These are phyloP conservation scores for Hoplias malabaricus DNA, from an alignment of 2,113 vertebrate genomes.

Conservation along the genomic window DNA sequence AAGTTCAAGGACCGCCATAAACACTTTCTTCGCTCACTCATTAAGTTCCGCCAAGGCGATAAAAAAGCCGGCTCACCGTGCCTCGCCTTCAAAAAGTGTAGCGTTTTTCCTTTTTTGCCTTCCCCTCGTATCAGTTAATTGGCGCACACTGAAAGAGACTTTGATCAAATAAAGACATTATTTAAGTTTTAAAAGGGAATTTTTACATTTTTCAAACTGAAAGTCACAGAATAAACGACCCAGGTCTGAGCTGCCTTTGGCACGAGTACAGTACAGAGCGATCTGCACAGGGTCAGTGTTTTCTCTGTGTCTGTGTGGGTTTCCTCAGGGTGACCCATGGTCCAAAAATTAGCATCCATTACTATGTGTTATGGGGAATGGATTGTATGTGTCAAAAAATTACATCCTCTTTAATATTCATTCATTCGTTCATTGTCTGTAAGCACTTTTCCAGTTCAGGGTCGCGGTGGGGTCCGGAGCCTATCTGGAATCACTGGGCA, in stretches of 20 bases:
- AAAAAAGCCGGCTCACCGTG: slow-evolving; percentile 12
- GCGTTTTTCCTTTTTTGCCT: slow-evolving; percentile 19
- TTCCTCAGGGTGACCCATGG: too few relatives aligned
- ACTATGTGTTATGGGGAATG: too few relatives aligned
- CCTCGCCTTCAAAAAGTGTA: slow-evolving; percentile 3
- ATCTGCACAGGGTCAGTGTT: too few relatives aligned
- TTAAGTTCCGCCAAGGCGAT: slow-evolving; percentile 44
- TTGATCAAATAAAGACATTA: slow-evolving; percentile 16
- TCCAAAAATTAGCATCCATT: too few relatives aligned
- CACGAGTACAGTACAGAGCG: background rate
- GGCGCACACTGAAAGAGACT: slow-evolving; percentile 38
- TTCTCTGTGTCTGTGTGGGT: too few relatives aligned
- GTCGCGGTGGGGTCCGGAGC: too few relatives aligned
- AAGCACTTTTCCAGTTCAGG: too few relatives aligned
- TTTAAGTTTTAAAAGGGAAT: slow-evolving; percentile 1
- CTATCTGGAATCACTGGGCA: too few relatives aligned
- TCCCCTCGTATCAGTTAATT: slow-evolving; percentile 30
- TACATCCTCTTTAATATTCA: too few relatives aligned
- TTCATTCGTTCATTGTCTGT: too few relatives aligned
- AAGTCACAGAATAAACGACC: slow-evolving; percentile 3
- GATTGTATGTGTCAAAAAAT: too few relatives aligned
- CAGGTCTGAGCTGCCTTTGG: slow-evolving; percentile 11
- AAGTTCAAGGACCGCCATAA: slow-evolving; percentile 68
- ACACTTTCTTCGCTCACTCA: slow-evolving; percentile 57
- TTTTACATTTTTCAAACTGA: background rate